These are phyloP conservation scores for Podabrus alpinus DNA, from an alignment of 2,888 invertebrate genomes.

Conservation along the genomic window DNA sequence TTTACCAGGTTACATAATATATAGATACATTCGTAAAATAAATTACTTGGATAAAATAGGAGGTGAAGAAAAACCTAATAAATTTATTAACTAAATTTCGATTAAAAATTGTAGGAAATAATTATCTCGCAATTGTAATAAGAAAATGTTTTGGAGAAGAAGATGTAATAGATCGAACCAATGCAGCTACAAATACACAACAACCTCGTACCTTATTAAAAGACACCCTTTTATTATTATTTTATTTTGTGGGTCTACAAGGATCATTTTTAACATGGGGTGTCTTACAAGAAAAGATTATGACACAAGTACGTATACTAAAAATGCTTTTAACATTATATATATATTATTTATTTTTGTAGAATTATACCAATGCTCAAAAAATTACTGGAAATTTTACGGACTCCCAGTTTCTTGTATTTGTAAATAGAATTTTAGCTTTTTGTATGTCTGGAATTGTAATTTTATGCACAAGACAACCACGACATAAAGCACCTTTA, in stretches of 20 bases:
- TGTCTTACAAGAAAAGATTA: conserved; percentile 95
- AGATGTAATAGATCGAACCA: conserved; percentile 53
- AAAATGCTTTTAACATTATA: not conserved
- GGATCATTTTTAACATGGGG: conserved; percentile 94
- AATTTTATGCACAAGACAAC: conserved; percentile 63
- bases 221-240: conserved; percentile 65
- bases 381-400: conserved; percentile 74
- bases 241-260: conserved; percentile 89
- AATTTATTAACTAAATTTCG: not conserved
- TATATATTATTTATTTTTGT: conserved; percentile 2
- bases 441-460: conserved; percentile 72
- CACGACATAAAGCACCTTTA: conserved; percentile 80
- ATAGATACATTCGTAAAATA: conserved; percentile 76
- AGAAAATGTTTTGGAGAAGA: conserved; percentile 61
- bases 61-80: not conserved
- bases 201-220: conserved; percentile 59
- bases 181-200: conserved; percentile 44
- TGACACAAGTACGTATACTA: conserved; percentile 74
- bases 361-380: conserved; percentile 64
- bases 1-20: conserved; percentile 81
- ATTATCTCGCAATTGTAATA: conserved; percentile 43
- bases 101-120: conserved; percentile 15
- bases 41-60: conserved; percentile 82
- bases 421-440: conserved; percentile 90
- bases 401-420: conserved; percentile 96